These are phyloP conservation scores for Tiliacea aurago DNA, from an alignment of 2,888 invertebrate species.

Conservation along the genomic window DNA sequence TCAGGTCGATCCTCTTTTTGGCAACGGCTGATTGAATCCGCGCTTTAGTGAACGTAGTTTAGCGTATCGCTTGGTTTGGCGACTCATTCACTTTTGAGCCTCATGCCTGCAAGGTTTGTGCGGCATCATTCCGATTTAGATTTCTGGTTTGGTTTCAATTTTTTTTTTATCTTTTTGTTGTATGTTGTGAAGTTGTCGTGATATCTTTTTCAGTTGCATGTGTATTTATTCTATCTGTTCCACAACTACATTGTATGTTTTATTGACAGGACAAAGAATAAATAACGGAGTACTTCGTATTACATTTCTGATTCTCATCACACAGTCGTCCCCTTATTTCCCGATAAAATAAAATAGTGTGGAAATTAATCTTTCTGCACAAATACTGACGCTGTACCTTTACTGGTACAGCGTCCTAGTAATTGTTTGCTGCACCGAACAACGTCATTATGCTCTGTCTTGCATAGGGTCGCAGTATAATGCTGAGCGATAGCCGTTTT, in stretches of 20 bases:
- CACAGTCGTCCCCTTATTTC: too few species aligned
- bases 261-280: background rate
- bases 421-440: too few species aligned
- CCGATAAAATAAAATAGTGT: background rate
- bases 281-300: background rate
- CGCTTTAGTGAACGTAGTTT: constrained; percentile 89
- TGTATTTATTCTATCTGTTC: constrained; percentile 20
- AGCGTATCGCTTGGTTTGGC: constrained; percentile 82
- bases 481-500: too few species aligned
- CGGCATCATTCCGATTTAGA: constrained; percentile 74
- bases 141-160: constrained; percentile 62
- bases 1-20: constrained; percentile 81
- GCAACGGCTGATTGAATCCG: constrained; percentile 87
- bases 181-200: constrained; percentile 8
- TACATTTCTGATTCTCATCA: background rate
- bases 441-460: too few species aligned
- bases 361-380: too few species aligned
- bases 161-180: constrained; percentile 43
- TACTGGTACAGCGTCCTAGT: too few species aligned
- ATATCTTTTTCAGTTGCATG: constrained; percentile 24
- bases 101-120: constrained; percentile 70
- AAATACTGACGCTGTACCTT: too few species aligned
- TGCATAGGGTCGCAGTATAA: too few species aligned
- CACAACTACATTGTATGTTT: constrained; percentile 4
- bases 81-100: constrained; percentile 85